A percentile compares a stretch with the other conserved stretches of the same genome.
Conservation (phyloP, 2,797 vertebrate species). For the Manis pentadactyla region DNA sequence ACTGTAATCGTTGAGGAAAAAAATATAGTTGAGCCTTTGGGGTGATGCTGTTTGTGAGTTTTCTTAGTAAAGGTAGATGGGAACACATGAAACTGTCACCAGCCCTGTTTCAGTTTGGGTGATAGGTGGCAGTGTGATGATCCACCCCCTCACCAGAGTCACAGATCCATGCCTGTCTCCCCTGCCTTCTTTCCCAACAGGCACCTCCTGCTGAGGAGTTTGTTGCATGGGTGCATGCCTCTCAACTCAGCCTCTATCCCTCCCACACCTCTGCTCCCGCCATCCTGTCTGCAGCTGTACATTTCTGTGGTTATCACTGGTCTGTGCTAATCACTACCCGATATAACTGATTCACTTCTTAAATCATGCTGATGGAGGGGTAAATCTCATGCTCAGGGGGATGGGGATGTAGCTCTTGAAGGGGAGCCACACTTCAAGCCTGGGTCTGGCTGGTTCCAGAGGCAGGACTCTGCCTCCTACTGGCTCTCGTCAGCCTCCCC, state of each 20-base stretch:
- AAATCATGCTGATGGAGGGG: background rate
- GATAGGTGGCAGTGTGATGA: background rate
- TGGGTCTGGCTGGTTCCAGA: background rate
- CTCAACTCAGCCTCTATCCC: background rate
- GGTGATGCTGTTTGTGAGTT: background rate
- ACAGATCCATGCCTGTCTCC: background rate
- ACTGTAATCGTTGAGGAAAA: background rate
- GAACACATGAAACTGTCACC: background rate
- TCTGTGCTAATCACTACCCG: background rate
- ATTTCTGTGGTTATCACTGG: background rate
- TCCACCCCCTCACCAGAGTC: background rate
- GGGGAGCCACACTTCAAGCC: background rate
- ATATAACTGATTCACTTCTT: background rate
- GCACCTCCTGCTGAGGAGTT: background rate
- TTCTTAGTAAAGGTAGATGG: background rate
- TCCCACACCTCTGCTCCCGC: fast-evolving
- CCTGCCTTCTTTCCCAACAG: background rate
- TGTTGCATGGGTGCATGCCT: background rate
- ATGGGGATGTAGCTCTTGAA: background rate
- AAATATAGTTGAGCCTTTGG: background rate
- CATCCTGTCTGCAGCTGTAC: background rate
- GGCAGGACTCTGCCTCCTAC: background rate
- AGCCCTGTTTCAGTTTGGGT: background rate
- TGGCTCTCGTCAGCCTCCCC: background rate
- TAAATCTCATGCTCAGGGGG: background rate